Base-by-base conservation (phyloP, 1,140 invertebrate genomes). In the Pogonus chalceus region DNA sequence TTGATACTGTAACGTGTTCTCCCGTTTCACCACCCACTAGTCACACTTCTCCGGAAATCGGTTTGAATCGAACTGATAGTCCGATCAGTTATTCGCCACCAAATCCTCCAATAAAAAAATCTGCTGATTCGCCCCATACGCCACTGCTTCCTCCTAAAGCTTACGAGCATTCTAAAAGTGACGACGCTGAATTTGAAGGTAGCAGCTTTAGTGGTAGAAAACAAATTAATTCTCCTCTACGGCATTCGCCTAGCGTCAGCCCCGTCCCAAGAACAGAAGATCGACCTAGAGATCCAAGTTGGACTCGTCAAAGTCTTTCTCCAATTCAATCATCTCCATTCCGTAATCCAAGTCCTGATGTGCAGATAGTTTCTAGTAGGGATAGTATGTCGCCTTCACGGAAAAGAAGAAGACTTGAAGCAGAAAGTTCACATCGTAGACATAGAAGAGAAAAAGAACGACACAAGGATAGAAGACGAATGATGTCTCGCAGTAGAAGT, bases 111-210 rank as follows among this genome's bases (percentile, higher is more conserved):
- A 66, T 0, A 68, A 70, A 53, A 66, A 68, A 53, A 66, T 62
- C 49, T 63, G 66, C 72, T 55, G 59, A 72, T 57, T 75, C 77
- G 1, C 73, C 78, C 2, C 75, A 78, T 39, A 80, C 79, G 9
- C 80, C 80, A 1, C 71, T 79, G 4, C 64, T 76, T 14, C 76
- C 76, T 4, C 76, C 76, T 0, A 70, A 76, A 48, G 67, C 72
- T 0, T 64, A 69, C 2, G 76, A 75, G 1, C 10, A 70, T 7
- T 22, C 9, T 49, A 23, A 12, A 39, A 9, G 46, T 46, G 24
- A 43, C 39, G 24, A 43, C 31, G 46, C 22, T 24, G 43, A 57
- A 49, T 20, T 47, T 24, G 35, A 49, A 49, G 1, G 23, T 21
- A 10, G 49, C 31, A 20, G 31, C 35, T 23, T 2, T n/a, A 35